phyloP scores from a whole-genome alignment of 2,888 invertebrate genomes.

The Phorcus lineatus region DNA sequence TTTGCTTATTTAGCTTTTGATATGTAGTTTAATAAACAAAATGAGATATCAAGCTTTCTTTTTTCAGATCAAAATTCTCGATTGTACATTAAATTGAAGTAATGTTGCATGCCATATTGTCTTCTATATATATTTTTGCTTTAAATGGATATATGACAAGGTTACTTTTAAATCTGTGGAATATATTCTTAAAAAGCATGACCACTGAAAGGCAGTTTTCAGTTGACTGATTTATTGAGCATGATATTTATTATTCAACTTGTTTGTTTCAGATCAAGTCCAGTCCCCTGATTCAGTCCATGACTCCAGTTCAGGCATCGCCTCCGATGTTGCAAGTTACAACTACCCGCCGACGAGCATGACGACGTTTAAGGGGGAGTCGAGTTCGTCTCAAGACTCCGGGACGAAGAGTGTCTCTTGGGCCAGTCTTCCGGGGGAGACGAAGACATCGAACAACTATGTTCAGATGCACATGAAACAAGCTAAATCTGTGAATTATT shows the following conservation, averaged over 20 bases:
- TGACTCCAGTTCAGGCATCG: slow-evolving; percentile 74
- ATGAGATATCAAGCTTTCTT: no score
- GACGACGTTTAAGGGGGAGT: slow-evolving; percentile 60
- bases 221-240: no score
- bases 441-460: slow-evolving; percentile 39
- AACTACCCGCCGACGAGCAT: slow-evolving; percentile 50
- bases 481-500: slow-evolving; percentile 18
- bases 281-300: slow-evolving; percentile 48
- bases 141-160: no score
- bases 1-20: no score
- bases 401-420: slow-evolving; percentile 43
- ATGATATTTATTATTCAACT: neutral
- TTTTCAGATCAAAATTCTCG: no score
- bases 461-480: slow-evolving; percentile 42
- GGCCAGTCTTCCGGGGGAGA: slow-evolving; percentile 49
- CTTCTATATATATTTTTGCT: no score
- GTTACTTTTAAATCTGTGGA: no score
- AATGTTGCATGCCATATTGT: no score
- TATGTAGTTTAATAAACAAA: no score
- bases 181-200: no score
- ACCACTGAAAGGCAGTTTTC: no score
- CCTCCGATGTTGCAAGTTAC: slow-evolving; percentile 65
- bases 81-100: no score
- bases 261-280: slow-evolving; percentile 48
- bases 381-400: slow-evolving; percentile 52